Evolutionary conservation across 2,888 invertebrate genomes (phyloP), one percentile per base, ranked within the genome.

Genomic region (Lathronympha strigana): DNA sequence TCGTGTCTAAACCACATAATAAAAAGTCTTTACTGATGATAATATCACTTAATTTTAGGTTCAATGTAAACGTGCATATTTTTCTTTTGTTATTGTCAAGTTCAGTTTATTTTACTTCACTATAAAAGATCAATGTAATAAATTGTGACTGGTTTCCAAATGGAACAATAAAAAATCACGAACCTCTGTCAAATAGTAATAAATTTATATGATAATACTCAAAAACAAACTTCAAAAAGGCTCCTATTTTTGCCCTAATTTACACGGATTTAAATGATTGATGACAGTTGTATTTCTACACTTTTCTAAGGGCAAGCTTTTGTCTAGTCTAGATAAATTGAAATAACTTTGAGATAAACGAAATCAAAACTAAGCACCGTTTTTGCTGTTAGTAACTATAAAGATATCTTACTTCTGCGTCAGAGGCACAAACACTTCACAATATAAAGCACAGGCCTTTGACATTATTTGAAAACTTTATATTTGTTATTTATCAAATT

Each of bases 401-500:
- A 23, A 63, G 13, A 57, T 57, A 57, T n/a, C 47, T 51, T 50
- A 49, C 11, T 43, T 49, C 49, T 63, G 55, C 49, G 21, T 49
- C 38, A 43, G 53, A 64, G 45, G 58, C 64, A 64, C 51, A 38
- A 64, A 33, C 36, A 23, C 50, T 40, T 63, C 38, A 49, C 55
- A 51, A n/a, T 51, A 50, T 50, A 43, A 68, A 70, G 70, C 70
- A 72, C 15, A 67, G 43, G 33, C 36, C 64, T 64, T 53, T 53
- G 45, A 53, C 45, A 45, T 19, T 60, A 53, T 53, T 64, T 64
- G 60, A 64, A 60, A 47, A 11, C 15, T 45, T 40, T 43, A 36
- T 60, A 28, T 53, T 38, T 28, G 25, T 61, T 51, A 33, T 25
- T 9, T 40, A 31, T 58, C 19, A 76, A 72, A 72, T 76, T 74